Evolutionary conservation across 2,113 vertebrate genomes (phyloP).

Genomic region (Sula dactylatra): DNA sequence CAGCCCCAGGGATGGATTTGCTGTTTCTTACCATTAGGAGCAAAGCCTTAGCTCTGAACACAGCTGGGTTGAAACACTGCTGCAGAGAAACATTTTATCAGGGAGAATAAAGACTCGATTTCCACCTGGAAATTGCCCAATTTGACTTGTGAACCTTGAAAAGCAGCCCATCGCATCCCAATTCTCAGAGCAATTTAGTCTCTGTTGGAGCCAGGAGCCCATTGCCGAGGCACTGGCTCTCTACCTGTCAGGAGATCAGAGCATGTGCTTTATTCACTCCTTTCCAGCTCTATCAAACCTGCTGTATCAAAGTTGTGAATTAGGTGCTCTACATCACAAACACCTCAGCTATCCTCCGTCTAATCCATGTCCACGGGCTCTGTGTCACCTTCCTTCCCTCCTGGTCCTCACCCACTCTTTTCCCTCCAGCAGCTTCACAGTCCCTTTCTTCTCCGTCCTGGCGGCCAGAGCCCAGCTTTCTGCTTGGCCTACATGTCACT

Average conservation of each 20-base stretch:
- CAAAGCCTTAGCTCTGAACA: slow-evolving; percentile 24
- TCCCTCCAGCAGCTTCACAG: not conserved
- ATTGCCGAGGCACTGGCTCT: not conserved
- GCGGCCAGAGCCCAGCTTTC: not conserved
- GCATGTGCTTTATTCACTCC: not conserved
- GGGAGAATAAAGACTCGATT: slow-evolving; percentile 65
- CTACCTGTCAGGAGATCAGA: slow-evolving; percentile 8
- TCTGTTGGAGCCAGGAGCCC: slow-evolving; percentile 36
- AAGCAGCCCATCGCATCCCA: slow-evolving; percentile 28
- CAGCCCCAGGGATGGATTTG: not conserved
- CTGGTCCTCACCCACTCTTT: not conserved
- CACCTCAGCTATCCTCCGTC: not conserved
- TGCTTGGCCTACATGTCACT: not conserved
- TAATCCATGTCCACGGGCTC: not conserved
- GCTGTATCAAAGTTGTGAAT: slow-evolving; percentile 8
- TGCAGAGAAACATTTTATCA: slow-evolving; percentile 56
- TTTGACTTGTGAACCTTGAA: slow-evolving; percentile 56
- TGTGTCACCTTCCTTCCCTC: not conserved
- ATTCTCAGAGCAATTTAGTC: slow-evolving; percentile 60
- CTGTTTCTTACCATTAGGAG: slow-evolving; percentile 22
- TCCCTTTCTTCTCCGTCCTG: not conserved
- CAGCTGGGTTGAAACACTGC: slow-evolving; percentile 15
- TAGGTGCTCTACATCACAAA: not conserved
- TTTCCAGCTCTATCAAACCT: not conserved
- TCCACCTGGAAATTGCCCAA: slow-evolving; percentile 66